phyloP scores from a whole-genome alignment of 64 coral and sea anemone genomes.

The Orbicella faveolata region DNA sequence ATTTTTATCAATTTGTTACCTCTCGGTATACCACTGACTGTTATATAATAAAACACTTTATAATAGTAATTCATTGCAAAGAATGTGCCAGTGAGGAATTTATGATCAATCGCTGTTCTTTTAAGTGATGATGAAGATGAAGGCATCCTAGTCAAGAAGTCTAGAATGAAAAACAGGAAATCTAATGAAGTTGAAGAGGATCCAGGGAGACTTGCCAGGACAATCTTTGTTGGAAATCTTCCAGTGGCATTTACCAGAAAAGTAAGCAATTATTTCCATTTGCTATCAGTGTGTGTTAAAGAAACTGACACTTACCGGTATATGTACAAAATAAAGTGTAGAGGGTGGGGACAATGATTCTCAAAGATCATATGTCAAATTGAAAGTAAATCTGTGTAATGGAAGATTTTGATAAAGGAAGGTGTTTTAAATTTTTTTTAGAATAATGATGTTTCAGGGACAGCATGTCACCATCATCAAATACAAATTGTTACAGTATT shows the following conservation, averaged over 20 bases:
- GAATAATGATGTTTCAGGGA: too few relatives aligned
- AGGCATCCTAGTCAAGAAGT: not conserved
- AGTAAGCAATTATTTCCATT: constrained; percentile 26
- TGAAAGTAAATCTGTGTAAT: too few relatives aligned
- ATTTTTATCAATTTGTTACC: too few relatives aligned
- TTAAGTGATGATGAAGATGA: constrained; percentile 44
- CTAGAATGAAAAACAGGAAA: constrained; percentile 34
- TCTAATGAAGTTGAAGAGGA: constrained; percentile 46
- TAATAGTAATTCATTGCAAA: too few relatives aligned
- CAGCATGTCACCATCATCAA: too few relatives aligned
- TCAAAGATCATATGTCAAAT: too few relatives aligned
- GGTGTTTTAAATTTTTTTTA: too few relatives aligned
- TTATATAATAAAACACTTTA: too few relatives aligned
- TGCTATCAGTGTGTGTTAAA: too few relatives aligned
- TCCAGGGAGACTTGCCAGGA: constrained; percentile 82
- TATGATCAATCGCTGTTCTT: not conserved
- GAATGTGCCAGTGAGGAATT: not conserved
- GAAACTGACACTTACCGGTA: not conserved
- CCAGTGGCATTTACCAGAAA: constrained; percentile 74
- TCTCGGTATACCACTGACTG: too few relatives aligned
- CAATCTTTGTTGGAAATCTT: constrained; percentile 95
- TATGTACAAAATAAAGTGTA: not conserved
- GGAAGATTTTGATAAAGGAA: too few relatives aligned
- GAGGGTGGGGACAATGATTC: not conserved
- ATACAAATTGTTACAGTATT: too few relatives aligned